phyloP scores from a whole-genome alignment of 2,888 invertebrate species.

The Poecilus cupreus region DNA sequence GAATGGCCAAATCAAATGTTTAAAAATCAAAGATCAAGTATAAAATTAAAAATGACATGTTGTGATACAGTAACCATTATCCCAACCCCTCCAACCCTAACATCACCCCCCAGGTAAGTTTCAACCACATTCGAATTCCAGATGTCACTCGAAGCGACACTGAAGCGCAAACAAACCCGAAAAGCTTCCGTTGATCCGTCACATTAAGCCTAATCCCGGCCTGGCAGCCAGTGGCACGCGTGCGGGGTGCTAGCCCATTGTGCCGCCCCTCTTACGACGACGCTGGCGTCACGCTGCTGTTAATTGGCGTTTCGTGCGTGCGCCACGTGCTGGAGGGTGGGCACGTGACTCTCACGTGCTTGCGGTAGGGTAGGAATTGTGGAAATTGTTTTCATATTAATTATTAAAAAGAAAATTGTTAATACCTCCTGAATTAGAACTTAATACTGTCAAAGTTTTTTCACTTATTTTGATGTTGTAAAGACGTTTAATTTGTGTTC shows the following conservation, averaged over 20 bases:
- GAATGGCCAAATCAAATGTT: too few species aligned
- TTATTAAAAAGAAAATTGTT: background rate
- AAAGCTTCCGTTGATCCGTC: constrained; percentile 27
- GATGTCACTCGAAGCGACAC: constrained; percentile 11
- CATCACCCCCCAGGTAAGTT: background rate
- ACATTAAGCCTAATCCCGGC: constrained; percentile 20
- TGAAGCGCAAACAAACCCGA: constrained; percentile 22
- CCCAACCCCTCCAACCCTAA: background rate
- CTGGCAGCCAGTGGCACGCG: constrained; percentile 21
- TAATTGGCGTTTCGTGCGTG: too few species aligned
- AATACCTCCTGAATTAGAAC: background rate
- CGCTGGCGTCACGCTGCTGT: background rate
- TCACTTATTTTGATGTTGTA: constrained; percentile 19
- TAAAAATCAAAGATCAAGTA: too few species aligned
- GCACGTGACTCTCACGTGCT: too few species aligned
- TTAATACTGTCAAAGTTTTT: constrained; percentile 1
- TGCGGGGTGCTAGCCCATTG: background rate
- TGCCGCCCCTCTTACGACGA: background rate
- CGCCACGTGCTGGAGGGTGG: too few species aligned
- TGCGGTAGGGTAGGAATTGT: too few species aligned
- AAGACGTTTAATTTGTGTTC: constrained; percentile 16
- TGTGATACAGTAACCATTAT: background rate
- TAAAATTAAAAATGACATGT: background rate
- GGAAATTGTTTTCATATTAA: too few species aligned
- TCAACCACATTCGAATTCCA: background rate